A percentile compares a stretch with the other conserved stretches of the same genome.
phyloP scores from a whole-genome alignment of 2,113 vertebrate genomes.

The Xerus inauris region DNA sequence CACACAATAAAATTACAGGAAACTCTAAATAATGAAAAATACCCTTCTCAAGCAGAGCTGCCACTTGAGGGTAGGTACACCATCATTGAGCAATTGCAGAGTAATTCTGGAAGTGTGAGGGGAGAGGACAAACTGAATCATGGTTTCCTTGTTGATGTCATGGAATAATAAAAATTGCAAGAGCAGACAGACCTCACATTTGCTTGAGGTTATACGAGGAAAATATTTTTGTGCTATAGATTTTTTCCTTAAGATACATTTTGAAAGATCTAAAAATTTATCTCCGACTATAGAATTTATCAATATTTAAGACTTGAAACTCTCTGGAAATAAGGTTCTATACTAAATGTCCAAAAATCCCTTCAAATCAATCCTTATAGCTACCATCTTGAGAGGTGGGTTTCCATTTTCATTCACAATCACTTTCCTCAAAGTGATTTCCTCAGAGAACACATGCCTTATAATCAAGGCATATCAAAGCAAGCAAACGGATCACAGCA shows the following conservation, averaged over 20 bases:
- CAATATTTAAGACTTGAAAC: constrained; percentile 47
- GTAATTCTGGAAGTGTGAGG: background rate
- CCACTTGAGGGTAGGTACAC: background rate
- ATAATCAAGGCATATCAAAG: background rate
- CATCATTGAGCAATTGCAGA: background rate
- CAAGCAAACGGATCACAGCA: background rate
- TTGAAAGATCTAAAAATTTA: constrained; percentile 42
- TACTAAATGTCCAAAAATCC: background rate
- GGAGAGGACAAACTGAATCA: constrained; percentile 48
- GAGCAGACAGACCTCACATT: background rate
- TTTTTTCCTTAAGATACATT: constrained; percentile 49
- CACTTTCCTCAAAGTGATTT: constrained; percentile 49
- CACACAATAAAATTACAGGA: constrained; percentile 70
- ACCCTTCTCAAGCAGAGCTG: background rate
- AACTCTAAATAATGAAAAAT: constrained; percentile 75
- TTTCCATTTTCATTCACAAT: constrained; percentile 45
- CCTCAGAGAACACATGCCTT: background rate
- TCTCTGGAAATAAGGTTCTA: background rate
- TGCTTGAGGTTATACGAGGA: constrained; percentile 13
- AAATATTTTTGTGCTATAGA: constrained; percentile 12
- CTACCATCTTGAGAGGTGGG: background rate
- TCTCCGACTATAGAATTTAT: background rate
- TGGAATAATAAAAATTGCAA: constrained; percentile 46
- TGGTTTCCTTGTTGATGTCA: background rate
- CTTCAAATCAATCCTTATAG: constrained; percentile 13